phyloP scores from a whole-genome alignment of 1,140 invertebrate genomes.

The Lepidurus apus region DNA sequence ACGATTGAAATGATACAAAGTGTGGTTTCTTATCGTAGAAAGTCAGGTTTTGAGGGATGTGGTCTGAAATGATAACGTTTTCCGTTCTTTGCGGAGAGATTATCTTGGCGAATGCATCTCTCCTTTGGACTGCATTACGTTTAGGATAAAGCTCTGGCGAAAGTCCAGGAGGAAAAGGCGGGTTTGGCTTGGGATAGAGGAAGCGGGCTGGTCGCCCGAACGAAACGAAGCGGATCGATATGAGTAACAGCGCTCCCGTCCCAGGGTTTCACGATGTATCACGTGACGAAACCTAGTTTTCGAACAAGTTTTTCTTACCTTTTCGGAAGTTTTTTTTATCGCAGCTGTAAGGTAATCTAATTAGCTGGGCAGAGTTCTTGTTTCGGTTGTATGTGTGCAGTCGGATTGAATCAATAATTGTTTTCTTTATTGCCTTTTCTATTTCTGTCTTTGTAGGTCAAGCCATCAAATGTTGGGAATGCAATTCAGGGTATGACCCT shows the following conservation, averaged over 20 bases:
- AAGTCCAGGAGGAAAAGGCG: too few relatives aligned
- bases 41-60: too few relatives aligned
- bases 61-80: too few relatives aligned
- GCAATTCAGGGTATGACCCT: conserved; percentile 77
- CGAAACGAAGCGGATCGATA: background rate
- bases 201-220: background rate
- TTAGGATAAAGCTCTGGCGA: too few relatives aligned
- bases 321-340: background rate
- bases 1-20: too few relatives aligned
- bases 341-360: background rate
- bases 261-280: conserved; percentile 7
- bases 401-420: background rate
- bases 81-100: too few relatives aligned
- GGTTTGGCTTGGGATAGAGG: too few relatives aligned
- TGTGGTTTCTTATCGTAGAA: too few relatives aligned
- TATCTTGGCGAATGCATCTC: too few relatives aligned
- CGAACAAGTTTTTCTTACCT: background rate
- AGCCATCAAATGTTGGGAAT: conserved; percentile 66
- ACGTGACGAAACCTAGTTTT: background rate
- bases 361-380: background rate
- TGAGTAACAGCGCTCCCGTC: background rate
- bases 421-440: conserved; percentile 28
- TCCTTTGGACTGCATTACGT: too few relatives aligned
- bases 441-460: conserved; percentile 45
- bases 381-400: background rate